Evolutionary conservation across 2,797 vertebrate genomes (phyloP).

Genomic region (Sebastes taczanowskii): DNA sequence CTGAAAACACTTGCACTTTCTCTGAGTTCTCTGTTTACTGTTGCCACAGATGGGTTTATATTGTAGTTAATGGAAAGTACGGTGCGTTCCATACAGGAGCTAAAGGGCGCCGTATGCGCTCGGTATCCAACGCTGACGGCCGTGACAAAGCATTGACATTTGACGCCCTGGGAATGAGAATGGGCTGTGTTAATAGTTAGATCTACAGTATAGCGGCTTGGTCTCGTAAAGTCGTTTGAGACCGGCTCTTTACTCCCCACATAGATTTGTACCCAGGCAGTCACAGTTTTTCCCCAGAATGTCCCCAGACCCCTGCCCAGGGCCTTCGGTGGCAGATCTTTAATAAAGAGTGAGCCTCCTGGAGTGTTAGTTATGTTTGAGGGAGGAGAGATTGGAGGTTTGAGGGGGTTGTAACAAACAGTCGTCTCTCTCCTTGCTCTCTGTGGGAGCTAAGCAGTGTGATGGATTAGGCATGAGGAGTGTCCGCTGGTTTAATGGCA

Average conservation of each 20-base stretch:
- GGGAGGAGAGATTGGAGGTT: constrained; percentile 40
- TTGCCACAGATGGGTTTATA: background rate
- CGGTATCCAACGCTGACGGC: background rate
- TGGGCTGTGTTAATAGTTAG: background rate
- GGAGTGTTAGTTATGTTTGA: constrained; percentile 64
- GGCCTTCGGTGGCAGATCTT: constrained; percentile 61
- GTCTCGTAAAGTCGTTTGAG: background rate
- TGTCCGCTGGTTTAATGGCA: constrained; percentile 78
- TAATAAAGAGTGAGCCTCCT: constrained; percentile 64
- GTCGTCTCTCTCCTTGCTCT: constrained; percentile 58
- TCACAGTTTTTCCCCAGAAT: constrained; percentile 13
- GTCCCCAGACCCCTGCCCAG: constrained; percentile 8
- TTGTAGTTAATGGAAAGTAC: background rate
- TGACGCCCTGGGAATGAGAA: background rate
- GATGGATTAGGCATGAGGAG: constrained; percentile 76
- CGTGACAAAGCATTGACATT: background rate
- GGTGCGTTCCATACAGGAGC: background rate
- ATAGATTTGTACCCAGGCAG: constrained; percentile 5
- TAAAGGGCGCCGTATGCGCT: background rate
- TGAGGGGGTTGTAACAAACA: constrained; percentile 59
- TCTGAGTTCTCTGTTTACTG: no score
- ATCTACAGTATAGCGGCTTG: background rate
- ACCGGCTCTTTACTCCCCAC: background rate
- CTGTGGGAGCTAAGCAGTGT: constrained; percentile 73
- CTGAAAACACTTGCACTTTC: no score